Evolutionary conservation across 2,797 vertebrate species (phyloP), one percentile per base, ranked within the genome.

Genomic region (Lutjanus argentimaculatus): DNA sequence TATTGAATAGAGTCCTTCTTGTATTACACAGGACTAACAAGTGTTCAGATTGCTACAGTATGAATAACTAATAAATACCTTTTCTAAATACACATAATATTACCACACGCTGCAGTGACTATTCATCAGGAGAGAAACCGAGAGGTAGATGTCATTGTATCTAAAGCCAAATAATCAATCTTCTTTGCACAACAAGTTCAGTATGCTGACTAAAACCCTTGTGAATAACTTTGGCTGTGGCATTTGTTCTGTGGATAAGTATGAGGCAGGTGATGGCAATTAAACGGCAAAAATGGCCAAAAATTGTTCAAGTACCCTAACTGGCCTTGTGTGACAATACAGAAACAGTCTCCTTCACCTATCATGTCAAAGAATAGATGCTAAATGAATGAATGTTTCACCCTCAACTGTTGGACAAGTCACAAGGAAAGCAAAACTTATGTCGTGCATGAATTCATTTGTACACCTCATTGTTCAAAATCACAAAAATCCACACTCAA

Each of bases 401-500:
- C 6, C 14, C 21, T 79, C 1, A 64, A 43, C 13, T 77, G 25
- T 64, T 53, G 40, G 10, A 58, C 11, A 25, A 65, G 6, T 15
- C 16, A 74, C 40, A 70, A 71, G 64, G 36, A 67, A 10, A 48
- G 62, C 13, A 49, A 87, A 12, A 67, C n/a, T 8, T 45, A 49
- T n/a, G 17, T 36, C 68, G 79, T 89, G 85, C 80, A 75, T 69
- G 49, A 22, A 61, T 10, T 21, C 22, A 69, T 66, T 71, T 42
- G 67, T 0, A 25, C 11, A 75, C 10, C 1, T 61, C 17, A 43
- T 36, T 21, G 2, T 49, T 82, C 49, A 67, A 85, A 73, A 65
- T 72, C 75, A 81, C 77, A 80, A 75, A 85, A 81, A 75, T 66
- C 22, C 79, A 88, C 65, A 45, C 79, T 71, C 64, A 85, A 82